Base-by-base conservation (phyloP, 1,140 invertebrate species). In the Atta colombica region DNA sequence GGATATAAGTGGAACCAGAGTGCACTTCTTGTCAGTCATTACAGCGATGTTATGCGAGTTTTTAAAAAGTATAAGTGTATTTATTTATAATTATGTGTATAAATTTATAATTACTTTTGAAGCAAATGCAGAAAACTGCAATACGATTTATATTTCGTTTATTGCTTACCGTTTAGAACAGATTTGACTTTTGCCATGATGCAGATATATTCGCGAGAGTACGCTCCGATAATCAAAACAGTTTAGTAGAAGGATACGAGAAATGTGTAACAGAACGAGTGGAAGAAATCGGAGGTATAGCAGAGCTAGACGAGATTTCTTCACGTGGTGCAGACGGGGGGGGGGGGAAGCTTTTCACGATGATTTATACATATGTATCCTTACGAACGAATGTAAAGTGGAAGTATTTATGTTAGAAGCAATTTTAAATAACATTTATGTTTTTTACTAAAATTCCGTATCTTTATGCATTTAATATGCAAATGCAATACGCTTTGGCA, bases 151-250 rank as follows among this genome's bases (percentile, higher is more conserved):
- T 21, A 74, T 84, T 74, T 61, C 58, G 53, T 82, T 75, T 75
- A 61, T 28, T 63, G 53, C 69, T 74, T 82, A 35, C 39, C 68
- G 58, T 75, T 84, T 84, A 84, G 45, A 75, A 51, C 58, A 63
- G 39, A 84, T 84, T 84, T 84, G 55, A 84, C 31, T 45, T 77
- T 77, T 31, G 61, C 45, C 65, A n/a, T 80, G 60, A 86, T 74
- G 61, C 74, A 21, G 21, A 74, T 86, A 51, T 68, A 69, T 55
- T 68, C 49, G 65, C 55, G 58, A 77, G 49, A 53, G 31, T 45
- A 74, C 63, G 75, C 75, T 74, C 35, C 68, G 45, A 53, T 39
- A 74, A 58, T 78, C 66, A 85, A 60, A 58, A 85, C 77, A 80
- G 66, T 49, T 72, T 58, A 51, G 14, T 55, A 66, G 58, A 61